These are phyloP conservation scores for Branchellion lobata DNA, from an alignment of 2,888 invertebrate species.

Conservation along the genomic window DNA sequence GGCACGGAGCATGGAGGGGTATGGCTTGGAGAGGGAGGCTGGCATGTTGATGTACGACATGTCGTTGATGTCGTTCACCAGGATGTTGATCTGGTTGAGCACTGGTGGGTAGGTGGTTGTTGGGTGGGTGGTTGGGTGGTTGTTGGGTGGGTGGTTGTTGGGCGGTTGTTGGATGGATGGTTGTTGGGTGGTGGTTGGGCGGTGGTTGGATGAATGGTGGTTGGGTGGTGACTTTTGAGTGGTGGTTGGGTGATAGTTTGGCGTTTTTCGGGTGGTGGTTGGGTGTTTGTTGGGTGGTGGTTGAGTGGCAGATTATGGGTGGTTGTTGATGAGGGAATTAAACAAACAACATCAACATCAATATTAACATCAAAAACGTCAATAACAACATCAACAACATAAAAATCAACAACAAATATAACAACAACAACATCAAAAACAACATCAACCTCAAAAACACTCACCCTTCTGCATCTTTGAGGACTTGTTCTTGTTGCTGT, in stretches of 20 bases:
- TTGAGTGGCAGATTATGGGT: neutral
- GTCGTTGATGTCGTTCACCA: slow-evolving; percentile 51
- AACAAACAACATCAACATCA: too few species aligned
- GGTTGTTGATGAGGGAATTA: neutral
- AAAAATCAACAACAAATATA: neutral
- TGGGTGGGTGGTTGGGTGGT: too few species aligned
- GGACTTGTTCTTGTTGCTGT: slow-evolving; percentile 32
- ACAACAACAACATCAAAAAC: neutral
- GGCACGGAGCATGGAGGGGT: slow-evolving; percentile 31
- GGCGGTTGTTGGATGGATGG: neutral
- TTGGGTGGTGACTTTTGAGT: neutral
- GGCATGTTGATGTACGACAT: slow-evolving; percentile 51
- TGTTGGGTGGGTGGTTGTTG: too few species aligned
- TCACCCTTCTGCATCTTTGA: slow-evolving; percentile 47
- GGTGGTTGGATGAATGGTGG: neutral
- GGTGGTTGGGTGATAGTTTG: too few species aligned
- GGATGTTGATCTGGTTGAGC: slow-evolving; percentile 47
- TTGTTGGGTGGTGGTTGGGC: neutral
- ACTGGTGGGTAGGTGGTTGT: slow-evolving; percentile 45
- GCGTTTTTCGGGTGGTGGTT: too few species aligned
- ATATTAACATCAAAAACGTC: neutral
- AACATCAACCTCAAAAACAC: slow-evolving; percentile 4
- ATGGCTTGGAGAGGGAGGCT: slow-evolving; percentile 50
- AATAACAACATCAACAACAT: slow-evolving; percentile 23
- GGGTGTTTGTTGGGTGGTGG: neutral